These are phyloP conservation scores for Lysandra coridon DNA, from an alignment of 2,888 invertebrate genomes.

Conservation along the genomic window DNA sequence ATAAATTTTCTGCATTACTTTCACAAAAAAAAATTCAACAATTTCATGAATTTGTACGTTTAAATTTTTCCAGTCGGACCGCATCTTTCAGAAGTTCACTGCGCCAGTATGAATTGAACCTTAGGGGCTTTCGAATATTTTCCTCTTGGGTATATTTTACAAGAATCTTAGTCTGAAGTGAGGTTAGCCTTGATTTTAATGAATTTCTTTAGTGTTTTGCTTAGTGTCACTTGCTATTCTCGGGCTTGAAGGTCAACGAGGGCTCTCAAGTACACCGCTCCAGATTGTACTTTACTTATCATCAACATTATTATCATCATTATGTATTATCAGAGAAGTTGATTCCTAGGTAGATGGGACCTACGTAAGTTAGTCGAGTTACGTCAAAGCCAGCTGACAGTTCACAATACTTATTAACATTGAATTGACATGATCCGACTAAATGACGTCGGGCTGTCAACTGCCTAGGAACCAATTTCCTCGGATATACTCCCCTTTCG, in stretches of 20 bases:
- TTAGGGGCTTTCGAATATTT: conserved; percentile 13
- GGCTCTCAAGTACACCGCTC: not conserved
- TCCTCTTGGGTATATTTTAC: not conserved
- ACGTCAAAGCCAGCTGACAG: too few species aligned
- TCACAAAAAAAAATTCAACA: too few species aligned
- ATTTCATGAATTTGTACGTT: not conserved
- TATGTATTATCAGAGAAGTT: too few species aligned
- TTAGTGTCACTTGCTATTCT: not conserved
- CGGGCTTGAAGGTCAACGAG: not conserved
- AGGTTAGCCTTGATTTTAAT: conserved; percentile 9
- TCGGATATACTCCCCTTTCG: too few species aligned
- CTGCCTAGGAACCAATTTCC: too few species aligned
- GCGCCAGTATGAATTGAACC: not conserved
- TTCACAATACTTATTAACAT: too few species aligned
- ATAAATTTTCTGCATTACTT: too few species aligned
- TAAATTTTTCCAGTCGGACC: not conserved
- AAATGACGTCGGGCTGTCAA: too few species aligned
- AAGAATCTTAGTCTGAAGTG: conserved; percentile 3
- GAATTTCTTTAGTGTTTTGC: conserved; percentile 16
- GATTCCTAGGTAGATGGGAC: too few species aligned
- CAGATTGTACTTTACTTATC: not conserved
- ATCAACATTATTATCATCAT: not conserved
- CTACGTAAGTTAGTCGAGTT: too few species aligned
- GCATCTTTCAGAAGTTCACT: not conserved
- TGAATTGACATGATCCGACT: too few species aligned